Evolutionary conservation across 2,888 invertebrate species (phyloP).

Genomic region (Rhaphigaster nebulosa): DNA sequence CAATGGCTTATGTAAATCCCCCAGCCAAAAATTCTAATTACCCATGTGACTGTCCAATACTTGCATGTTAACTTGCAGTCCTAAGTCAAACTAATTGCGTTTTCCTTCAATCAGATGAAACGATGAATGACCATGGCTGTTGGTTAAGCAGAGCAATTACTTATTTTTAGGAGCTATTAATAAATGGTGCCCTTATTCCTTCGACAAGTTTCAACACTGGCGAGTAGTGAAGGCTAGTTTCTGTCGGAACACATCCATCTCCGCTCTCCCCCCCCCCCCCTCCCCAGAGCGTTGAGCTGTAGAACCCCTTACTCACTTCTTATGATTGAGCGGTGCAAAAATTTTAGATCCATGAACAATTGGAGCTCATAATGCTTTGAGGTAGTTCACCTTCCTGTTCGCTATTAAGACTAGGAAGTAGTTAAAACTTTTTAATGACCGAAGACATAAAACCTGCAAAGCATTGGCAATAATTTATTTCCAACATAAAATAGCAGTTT

Average conservation of each 20-base stretch:
- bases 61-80: too few species aligned
- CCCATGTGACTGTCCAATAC: too few species aligned
- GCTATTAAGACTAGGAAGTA: background rate
- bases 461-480: background rate
- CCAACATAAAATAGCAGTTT: background rate
- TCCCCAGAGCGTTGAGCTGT: background rate
- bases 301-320: slow-evolving; percentile 36
- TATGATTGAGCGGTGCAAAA: slow-evolving; percentile 2
- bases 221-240: background rate
- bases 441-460: background rate
- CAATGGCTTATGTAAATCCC: too few species aligned
- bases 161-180: slow-evolving; percentile 33
- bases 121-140: background rate
- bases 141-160: background rate
- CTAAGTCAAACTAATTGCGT: background rate
- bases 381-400: background rate
- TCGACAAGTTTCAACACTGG: background rate
- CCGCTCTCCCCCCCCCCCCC: too few species aligned
- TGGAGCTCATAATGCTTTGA: background rate
- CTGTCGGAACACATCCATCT: slow-evolving; percentile 43
- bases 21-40: too few species aligned
- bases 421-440: background rate
- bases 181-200: slow-evolving; percentile 1
- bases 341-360: background rate
- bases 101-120: slow-evolving; percentile 18